Base-by-base conservation (phyloP, 2,797 vertebrate genomes). In the Lepilemur ruficaudatus region DNA sequence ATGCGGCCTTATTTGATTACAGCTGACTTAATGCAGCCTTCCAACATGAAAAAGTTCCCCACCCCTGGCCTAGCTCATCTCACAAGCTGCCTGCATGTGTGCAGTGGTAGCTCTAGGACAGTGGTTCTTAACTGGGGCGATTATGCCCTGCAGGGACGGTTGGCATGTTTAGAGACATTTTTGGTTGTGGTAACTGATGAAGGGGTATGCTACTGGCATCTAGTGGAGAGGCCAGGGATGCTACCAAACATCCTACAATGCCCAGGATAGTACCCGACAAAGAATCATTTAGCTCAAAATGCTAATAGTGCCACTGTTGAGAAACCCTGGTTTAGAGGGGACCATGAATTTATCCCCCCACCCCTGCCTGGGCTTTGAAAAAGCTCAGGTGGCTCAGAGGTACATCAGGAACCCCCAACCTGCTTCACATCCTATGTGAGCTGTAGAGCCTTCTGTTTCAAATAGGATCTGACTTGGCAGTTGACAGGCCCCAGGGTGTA, bases 311-410 rank as follows among this genome's bases (percentile, higher is more conserved):
- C 15, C 32, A 57, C n/a, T 12, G 10, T 35, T 28, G 41, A 88
- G 57, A 89, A 96, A 25, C 14, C 38, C 59, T 52, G 30, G 43
- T 82, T 25, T 61, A 48, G 50, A 50, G 46, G 61, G 52, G 57
- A 15, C n/a, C 14, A 55, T 48, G 18, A 10, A 48, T 79, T 67
- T 46, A 20, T 50, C 41, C 63, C 59, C 75, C 46, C 4, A 41
- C 55, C 67, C 30, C 38, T 81, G 57, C 57, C 23, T 25, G 50
- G 32, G 70, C 59, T 94, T 32, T 48, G 61, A 23, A 88, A 95
- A 22, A 94, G 90, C 43, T 88, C 69, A 48, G 82, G 82, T 85
- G 83, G 70, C 50, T 96, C 43, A 72, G 78, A 94, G 70, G 55
- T 57, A 25, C 43, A 85, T 73, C 67, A 48, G 63, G 70, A 93